These are phyloP conservation scores for Hylyphantes graminicola DNA, from an alignment of 1,140 invertebrate species.

Conservation along the genomic window DNA sequence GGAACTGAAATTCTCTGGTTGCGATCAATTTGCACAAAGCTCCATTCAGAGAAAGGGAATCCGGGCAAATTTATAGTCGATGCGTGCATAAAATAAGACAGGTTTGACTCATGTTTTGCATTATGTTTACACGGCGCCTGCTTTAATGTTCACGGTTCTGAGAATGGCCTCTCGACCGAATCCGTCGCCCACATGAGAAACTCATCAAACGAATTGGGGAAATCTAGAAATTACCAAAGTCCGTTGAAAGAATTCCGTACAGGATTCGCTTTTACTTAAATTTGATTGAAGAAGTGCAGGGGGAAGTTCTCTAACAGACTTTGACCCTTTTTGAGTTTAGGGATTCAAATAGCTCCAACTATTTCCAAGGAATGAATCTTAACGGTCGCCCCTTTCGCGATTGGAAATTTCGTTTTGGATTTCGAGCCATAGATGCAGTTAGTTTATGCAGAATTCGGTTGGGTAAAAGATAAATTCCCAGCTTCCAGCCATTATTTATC, in stretches of 20 bases:
- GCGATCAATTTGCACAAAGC: constrained; percentile 56
- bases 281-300: too few relatives aligned
- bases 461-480: too few relatives aligned
- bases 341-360: too few relatives aligned
- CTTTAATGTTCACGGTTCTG: constrained; percentile 56
- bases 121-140: constrained; percentile 57
- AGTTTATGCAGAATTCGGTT: too few relatives aligned
- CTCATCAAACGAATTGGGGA: not conserved
- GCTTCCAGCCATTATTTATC: too few relatives aligned
- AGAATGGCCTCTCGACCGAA: constrained; percentile 49
- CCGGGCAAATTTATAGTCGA: constrained; percentile 53
- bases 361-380: constrained; percentile 4
- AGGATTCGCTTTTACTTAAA: too few relatives aligned
- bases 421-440: not conserved
- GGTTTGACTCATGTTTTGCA: constrained; percentile 57
- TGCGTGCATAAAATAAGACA: constrained; percentile 59
- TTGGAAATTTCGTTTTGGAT: constrained; percentile 52
- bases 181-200: constrained; percentile 55
- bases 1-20: constrained; percentile 41
- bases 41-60: constrained; percentile 57
- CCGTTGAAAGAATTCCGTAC: too few relatives aligned
- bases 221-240: too few relatives aligned
- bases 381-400: constrained; percentile 29
- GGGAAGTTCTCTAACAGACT: too few relatives aligned
- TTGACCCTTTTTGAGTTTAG: too few relatives aligned